These are phyloP conservation scores for Sceloporus undulatus DNA, from an alignment of 2,113 vertebrate genomes.

Conservation along the genomic window DNA sequence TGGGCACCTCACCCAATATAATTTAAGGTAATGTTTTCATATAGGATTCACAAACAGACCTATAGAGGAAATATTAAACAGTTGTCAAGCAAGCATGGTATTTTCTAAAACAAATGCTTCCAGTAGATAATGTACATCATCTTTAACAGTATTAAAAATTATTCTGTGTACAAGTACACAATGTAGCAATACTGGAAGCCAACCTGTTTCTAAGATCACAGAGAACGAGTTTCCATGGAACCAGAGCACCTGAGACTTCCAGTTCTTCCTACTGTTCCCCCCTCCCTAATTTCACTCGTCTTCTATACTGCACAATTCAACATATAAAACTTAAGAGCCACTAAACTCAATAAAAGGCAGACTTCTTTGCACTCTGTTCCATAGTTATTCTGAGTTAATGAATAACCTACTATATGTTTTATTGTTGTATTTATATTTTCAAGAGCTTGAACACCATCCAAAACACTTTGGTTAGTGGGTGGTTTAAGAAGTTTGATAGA, in stretches of 20 bases:
- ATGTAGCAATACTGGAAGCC: background rate
- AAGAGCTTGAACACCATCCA: too few species aligned
- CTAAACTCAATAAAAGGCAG: background rate
- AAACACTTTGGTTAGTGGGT: too few species aligned
- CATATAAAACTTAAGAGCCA: background rate
- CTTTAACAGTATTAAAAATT: background rate
- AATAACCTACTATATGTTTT: background rate
- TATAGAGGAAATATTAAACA: background rate
- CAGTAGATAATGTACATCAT: background rate
- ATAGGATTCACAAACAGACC: background rate
- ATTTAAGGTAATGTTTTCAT: background rate
- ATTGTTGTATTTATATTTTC: background rate
- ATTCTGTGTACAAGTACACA: background rate
- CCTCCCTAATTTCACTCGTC: background rate
- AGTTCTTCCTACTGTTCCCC: background rate
- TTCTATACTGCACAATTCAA: background rate
- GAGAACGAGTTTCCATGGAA: background rate
- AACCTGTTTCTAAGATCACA: constrained; percentile 7
- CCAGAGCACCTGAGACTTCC: background rate
- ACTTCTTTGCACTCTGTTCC: background rate
- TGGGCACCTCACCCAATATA: background rate
- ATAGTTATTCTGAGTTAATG: background rate
- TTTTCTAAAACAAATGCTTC: constrained; percentile 4
- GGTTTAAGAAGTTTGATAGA: too few species aligned
- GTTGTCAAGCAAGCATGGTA: background rate